phyloP scores from a whole-genome alignment of 2,113 vertebrate genomes.

The Dicrurus megarhynchus region DNA sequence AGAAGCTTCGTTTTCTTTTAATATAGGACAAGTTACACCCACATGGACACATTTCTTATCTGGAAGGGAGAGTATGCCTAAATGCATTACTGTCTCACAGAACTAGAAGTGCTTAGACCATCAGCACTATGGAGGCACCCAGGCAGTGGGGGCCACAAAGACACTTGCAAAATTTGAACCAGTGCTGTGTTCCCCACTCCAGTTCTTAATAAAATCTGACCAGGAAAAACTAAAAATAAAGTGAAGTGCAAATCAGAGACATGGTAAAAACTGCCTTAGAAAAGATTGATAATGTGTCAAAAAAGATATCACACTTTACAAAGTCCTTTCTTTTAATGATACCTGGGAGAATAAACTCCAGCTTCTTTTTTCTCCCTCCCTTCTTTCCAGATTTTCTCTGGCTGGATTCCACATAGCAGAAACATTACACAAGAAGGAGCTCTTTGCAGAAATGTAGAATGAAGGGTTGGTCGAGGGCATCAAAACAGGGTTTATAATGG shows the following conservation, averaged over 20 bases:
- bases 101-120: neutral
- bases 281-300: neutral
- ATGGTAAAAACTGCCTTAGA: neutral
- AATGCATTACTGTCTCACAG: neutral
- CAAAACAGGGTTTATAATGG: conserved; percentile 16
- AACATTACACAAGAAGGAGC: conserved; percentile 38
- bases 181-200: neutral
- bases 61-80: neutral
- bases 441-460: conserved; percentile 23
- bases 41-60: neutral
- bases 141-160: neutral
- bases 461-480: conserved; percentile 31
- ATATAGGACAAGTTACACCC: neutral
- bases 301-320: neutral
- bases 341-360: neutral
- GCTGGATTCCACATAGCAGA: conserved; percentile 43
- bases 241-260: neutral
- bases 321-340: neutral
- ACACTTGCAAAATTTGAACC: neutral
- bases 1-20: neutral
- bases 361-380: neutral
- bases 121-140: neutral
- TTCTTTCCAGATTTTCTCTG: conserved; percentile 14
- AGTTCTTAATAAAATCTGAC: neutral
- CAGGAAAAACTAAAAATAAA: neutral